Conservation (phyloP, 2,888 invertebrate genomes). For the Teinopalpus imperialis region DNA sequence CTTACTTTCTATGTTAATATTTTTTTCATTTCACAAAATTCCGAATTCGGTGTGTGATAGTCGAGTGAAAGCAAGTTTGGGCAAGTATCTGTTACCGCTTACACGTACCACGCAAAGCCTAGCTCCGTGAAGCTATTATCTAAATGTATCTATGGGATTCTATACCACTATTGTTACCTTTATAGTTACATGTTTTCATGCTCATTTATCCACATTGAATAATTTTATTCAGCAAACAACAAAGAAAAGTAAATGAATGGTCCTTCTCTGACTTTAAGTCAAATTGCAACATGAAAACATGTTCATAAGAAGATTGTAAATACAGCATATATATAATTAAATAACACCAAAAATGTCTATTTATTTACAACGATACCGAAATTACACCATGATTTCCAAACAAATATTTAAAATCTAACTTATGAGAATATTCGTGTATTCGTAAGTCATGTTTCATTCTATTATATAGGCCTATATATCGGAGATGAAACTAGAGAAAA, state of each 20-base stretch:
- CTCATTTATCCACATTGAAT: conserved; percentile 35
- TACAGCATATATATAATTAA: conserved; percentile 33
- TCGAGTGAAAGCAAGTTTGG: conserved; percentile 66
- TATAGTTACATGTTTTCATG: conserved; percentile 68
- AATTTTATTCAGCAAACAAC: conserved; percentile 7
- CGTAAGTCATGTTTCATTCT: too few relatives aligned
- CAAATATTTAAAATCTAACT: too few relatives aligned
- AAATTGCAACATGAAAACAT: conserved; percentile 69
- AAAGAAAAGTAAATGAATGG: too few relatives aligned
- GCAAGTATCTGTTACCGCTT: conserved; percentile 79
- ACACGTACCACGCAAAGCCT: conserved; percentile 80
- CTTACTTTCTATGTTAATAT: background rate
- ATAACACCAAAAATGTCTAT: background rate
- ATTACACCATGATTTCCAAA: too few relatives aligned
- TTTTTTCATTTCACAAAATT: background rate
- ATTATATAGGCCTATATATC: too few relatives aligned
- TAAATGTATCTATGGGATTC: conserved; percentile 67
- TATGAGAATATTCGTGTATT: too few relatives aligned
- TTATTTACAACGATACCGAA: too few relatives aligned
- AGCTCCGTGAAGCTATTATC: conserved; percentile 72
- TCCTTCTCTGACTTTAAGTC: too few relatives aligned
- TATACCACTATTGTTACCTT: conserved; percentile 58
- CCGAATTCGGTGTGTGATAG: conserved; percentile 44
- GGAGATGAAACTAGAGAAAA: too few relatives aligned
- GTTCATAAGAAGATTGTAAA: conserved; percentile 66